These are phyloP conservation scores for Anaspis maculata DNA, from an alignment of 2,888 invertebrate species.

Conservation along the genomic window DNA sequence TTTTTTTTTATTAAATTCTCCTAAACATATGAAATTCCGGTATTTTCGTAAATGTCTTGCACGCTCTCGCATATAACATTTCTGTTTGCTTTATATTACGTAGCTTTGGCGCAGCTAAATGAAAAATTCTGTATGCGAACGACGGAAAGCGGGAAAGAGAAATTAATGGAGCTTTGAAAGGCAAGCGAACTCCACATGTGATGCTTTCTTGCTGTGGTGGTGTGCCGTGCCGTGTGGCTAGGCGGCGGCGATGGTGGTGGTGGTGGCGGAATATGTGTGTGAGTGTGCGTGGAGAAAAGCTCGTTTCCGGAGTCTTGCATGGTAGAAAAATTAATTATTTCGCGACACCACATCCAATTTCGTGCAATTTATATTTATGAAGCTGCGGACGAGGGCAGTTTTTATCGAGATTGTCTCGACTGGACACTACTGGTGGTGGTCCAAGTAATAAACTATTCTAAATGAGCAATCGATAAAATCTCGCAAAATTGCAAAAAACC, in stretches of 20 bases:
- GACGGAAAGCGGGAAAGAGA: constrained; percentile 13
- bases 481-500: too few species aligned
- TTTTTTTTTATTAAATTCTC: constrained; percentile 12
- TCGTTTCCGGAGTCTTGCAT: constrained; percentile 7
- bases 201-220: too few species aligned
- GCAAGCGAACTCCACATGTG: constrained; percentile 7
- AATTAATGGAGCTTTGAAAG: constrained; percentile 15
- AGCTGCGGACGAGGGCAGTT: background rate
- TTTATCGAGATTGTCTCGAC: too few species aligned
- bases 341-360: constrained; percentile 7
- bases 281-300: constrained; percentile 3
- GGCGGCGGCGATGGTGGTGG: too few species aligned
- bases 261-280: constrained; percentile 5
- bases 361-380: constrained; percentile 8
- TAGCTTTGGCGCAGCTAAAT: constrained; percentile 13
- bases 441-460: too few species aligned
- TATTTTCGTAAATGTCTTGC: constrained; percentile 10
- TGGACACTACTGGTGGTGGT: too few species aligned
- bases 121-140: constrained; percentile 15
- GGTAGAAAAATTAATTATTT: constrained; percentile 13
- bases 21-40: constrained; percentile 10
- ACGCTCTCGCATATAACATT: constrained; percentile 13
- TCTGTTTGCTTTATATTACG: constrained; percentile 15
- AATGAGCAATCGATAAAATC: too few species aligned
- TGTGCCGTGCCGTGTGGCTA: too few species aligned